These are phyloP conservation scores for Discoglossus pictus DNA, from an alignment of 2,797 vertebrate genomes.

Conservation along the genomic window DNA sequence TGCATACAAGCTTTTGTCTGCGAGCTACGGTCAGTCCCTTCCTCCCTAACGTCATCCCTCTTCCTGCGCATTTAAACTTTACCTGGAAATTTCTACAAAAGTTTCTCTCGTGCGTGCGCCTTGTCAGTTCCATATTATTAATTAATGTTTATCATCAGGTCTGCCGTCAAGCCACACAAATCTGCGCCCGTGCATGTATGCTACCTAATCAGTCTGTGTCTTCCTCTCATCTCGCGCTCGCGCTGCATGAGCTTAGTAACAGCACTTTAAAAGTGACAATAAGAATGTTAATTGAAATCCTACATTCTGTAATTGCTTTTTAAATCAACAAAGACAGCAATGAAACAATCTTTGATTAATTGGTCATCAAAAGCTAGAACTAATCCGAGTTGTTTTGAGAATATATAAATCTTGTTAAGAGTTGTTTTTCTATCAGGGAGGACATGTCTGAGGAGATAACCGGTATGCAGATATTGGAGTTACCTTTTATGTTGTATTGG, in stretches of 20 bases:
- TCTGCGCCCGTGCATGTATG: neutral
- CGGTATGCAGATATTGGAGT: no score
- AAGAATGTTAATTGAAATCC: constrained; percentile 31
- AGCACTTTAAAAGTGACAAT: constrained; percentile 12
- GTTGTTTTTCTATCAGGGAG: neutral
- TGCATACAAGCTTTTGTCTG: neutral
- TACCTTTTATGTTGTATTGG: no score
- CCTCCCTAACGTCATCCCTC: neutral
- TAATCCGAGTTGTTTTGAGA: constrained; percentile 20
- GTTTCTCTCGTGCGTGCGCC: neutral
- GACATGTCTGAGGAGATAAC: no score
- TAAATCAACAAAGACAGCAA: constrained; percentile 31
- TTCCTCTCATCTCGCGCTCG: neutral
- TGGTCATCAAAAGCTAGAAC: constrained; percentile 28
- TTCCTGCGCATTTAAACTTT: no score
- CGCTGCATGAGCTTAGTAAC: neutral
- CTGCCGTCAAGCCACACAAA: neutral
- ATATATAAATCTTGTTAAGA: constrained; percentile 1
- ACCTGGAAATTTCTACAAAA: neutral
- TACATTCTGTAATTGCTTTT: constrained; percentile 36
- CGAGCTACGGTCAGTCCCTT: neutral
- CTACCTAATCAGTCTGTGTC: no score
- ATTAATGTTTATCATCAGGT: constrained; percentile 6
- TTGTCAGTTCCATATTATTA: constrained; percentile 21
- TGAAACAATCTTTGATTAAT: constrained; percentile 30